A percentile compares a stretch with the other conserved stretches of the same genome.
These are phyloP conservation scores for Caretta caretta DNA, from an alignment of 2,113 vertebrate genomes.

Conservation along the genomic window DNA sequence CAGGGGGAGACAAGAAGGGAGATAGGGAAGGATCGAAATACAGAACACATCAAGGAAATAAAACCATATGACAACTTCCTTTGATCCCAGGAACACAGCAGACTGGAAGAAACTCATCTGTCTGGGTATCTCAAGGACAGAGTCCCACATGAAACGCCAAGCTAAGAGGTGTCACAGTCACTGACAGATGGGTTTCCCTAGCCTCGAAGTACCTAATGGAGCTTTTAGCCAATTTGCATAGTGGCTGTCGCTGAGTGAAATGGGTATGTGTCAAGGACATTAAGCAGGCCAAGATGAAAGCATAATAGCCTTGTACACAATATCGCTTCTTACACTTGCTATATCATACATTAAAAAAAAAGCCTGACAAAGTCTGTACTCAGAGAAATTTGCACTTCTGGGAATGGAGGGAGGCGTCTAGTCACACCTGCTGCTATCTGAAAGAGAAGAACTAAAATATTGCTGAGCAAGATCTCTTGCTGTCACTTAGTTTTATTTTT, in stretches of 20 bases:
- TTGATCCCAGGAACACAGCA: constrained; percentile 48
- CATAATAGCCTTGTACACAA: constrained; percentile 61
- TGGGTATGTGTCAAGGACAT: constrained; percentile 80
- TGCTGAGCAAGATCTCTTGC: not conserved
- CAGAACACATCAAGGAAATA: constrained; percentile 23
- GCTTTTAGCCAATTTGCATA: constrained; percentile 83
- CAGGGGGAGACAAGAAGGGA: not conserved
- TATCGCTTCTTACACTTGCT: constrained; percentile 36
- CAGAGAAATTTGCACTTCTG: constrained; percentile 3
- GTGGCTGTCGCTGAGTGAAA: constrained; percentile 73
- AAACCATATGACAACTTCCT: constrained; percentile 19
- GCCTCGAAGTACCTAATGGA: constrained; percentile 81
- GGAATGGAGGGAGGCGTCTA: constrained; percentile 18
- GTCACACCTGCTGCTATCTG: not conserved
- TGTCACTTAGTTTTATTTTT: not conserved
- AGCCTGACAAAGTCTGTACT: fast-evolving
- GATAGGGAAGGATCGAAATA: not conserved
- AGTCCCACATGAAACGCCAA: constrained; percentile 74
- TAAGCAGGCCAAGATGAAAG: constrained; percentile 69
- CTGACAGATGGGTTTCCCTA: constrained; percentile 84
- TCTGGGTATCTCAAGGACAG: constrained; percentile 80
- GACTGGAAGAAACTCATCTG: constrained; percentile 53
- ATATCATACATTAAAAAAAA: not conserved
- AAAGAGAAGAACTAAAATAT: constrained; percentile 45
- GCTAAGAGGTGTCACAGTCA: constrained; percentile 75